Base-by-base conservation (phyloP, 2,888 invertebrate genomes). In the Apeira syringaria region DNA sequence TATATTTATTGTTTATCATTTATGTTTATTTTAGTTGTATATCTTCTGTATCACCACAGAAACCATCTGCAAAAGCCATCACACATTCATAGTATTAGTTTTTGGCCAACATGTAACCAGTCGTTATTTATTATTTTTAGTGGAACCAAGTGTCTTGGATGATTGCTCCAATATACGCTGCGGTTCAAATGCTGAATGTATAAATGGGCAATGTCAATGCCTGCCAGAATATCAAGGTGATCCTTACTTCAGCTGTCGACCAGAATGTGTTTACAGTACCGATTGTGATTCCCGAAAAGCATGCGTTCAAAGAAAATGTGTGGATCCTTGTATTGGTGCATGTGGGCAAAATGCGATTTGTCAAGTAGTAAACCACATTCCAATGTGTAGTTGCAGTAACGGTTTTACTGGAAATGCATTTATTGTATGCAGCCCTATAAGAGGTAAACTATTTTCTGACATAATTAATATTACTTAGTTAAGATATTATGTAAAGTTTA, bases 191-290 rank as follows among this genome's bases (percentile, higher is more conserved):
- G 91, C 93, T 2, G 91, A 92, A 67, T 95, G 94, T 61, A 68
- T 90, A 27, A 91, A 92, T 64, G 94, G 94, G 4, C 85, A 92
- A 49, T 96, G 96, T 69, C 92, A 92, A 34, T 96, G 96, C 68
- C 80, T 93, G 46, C 85, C 92, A 1, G 94, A 94, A 65, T 95
- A 93, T 72, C 92, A 92, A 49, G 96, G 96, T 7, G 94, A 95
- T 74, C 95, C 96, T 9, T 94, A 93, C 65, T 86, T 91, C 38
- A 93, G 92, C 42, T 96, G 96, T 66, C 91, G 95, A 42, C 96
- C 96, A 0, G 96, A 96, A 80, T 96, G 96, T 77, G 91, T 95
- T 10, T 91, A 93, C 34, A 96, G 94, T 71, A 92, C 92, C 1
- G 96, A 96, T 54, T 96, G 96, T 69, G 81, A 92, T 0, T 76